A percentile compares a stretch with the other conserved stretches of the same genome.
These are phyloP conservation scores for Cyphomyrus plagiostoma DNA, from an alignment of 2,113 vertebrate species.

Conservation along the genomic window DNA sequence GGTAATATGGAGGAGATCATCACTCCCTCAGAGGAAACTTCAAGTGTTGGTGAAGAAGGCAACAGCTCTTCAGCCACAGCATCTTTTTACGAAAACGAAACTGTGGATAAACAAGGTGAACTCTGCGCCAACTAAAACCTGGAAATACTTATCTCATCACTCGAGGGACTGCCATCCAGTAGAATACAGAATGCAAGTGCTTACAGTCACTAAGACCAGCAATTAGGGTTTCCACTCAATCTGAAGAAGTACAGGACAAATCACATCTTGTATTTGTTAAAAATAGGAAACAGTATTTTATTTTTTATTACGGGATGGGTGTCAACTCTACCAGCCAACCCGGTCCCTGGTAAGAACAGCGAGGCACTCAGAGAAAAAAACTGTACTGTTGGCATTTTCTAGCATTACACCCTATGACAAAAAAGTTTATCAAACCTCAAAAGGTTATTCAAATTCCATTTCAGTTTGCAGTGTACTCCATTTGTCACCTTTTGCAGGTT, in stretches of 20 bases:
- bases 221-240: not conserved
- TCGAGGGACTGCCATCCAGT: not conserved
- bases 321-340: not conserved
- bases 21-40: too few relatives aligned
- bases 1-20: too few relatives aligned
- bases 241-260: not conserved
- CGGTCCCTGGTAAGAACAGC: not conserved
- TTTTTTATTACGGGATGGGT: not conserved
- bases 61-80: too few relatives aligned
- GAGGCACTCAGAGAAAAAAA: not conserved
- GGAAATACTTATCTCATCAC: not conserved
- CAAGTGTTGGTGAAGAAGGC: too few relatives aligned
- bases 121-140: too few relatives aligned
- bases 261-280: not conserved
- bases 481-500: not conserved
- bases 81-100: too few relatives aligned
- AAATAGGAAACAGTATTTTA: not conserved
- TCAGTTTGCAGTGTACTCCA: not conserved
- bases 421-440: not conserved
- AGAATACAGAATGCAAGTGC: not conserved
- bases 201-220: not conserved
- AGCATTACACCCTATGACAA: not conserved
- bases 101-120: too few relatives aligned
- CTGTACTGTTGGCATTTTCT: not conserved
- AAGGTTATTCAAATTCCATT: not conserved